Evolutionary conservation across 2,888 invertebrate species (phyloP).

Genomic region (Dynastes maya): DNA sequence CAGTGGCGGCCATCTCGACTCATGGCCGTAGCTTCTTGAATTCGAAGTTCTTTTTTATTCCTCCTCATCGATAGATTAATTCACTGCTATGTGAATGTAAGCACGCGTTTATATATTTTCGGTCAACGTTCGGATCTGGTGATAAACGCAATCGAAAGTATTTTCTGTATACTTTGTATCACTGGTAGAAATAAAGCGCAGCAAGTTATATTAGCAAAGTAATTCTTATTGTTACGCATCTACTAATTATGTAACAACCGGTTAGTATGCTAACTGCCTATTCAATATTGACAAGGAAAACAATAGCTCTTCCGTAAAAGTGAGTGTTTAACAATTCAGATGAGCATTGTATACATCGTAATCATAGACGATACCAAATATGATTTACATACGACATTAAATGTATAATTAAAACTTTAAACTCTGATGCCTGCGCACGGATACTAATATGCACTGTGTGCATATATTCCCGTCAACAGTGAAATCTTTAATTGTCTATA

Average conservation of each 20-base stretch:
- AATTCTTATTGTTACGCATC: no score
- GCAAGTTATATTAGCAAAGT: no score
- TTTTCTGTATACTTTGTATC: no score
- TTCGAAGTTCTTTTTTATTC: slow-evolving; percentile 39
- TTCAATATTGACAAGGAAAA: slow-evolving; percentile 1
- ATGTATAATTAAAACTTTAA: no score
- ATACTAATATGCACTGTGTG: no score
- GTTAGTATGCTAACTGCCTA: not conserved
- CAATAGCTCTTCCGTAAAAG: slow-evolving; percentile 4
- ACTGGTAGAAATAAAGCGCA: no score
- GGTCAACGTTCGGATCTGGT: not conserved
- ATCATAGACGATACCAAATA: no score
- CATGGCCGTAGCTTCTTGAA: slow-evolving; percentile 40
- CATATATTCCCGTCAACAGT: no score
- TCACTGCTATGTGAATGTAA: slow-evolving; percentile 9
- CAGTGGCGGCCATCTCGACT: slow-evolving; percentile 46
- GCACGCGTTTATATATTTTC: slow-evolving; percentile 25
- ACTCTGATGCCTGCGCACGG: no score
- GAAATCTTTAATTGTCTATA: no score
- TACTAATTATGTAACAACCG: not conserved
- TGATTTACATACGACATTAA: no score
- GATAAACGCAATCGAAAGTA: no score
- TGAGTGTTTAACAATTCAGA: slow-evolving; percentile 13
- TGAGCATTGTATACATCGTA: not conserved
- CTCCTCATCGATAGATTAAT: slow-evolving; percentile 30